Percentiles rank a stretch among this genome's conserved stretches.
These are phyloP conservation scores for Eupithecia vulgata DNA, from an alignment of 2,888 invertebrate genomes.

Conservation along the genomic window DNA sequence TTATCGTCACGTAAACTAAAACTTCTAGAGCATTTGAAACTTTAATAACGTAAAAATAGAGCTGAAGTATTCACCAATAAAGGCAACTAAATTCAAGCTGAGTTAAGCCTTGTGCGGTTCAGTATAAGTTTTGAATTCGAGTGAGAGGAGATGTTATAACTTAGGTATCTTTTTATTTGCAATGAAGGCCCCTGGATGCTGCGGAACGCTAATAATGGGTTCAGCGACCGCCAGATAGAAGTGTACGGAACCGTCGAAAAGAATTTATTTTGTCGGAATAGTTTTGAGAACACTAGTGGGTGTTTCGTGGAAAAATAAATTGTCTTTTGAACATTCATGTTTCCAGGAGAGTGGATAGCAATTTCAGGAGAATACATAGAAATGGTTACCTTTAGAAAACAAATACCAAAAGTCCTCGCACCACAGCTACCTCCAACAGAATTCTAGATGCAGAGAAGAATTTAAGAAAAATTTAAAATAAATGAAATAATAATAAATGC, in stretches of 20 bases:
- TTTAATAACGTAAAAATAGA: conserved; percentile 48
- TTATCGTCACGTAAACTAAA: conserved; percentile 43
- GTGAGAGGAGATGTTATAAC: conserved; percentile 18
- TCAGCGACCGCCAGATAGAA: conserved; percentile 31
- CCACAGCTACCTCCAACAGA: background rate
- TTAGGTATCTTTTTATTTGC: conserved; percentile 40
- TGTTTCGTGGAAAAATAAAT: conserved; percentile 6
- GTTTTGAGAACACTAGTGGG: background rate
- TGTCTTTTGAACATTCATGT: background rate
- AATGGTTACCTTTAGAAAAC: background rate
- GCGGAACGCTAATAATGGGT: conserved; percentile 45
- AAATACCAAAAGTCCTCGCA: background rate
- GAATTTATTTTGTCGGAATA: conserved; percentile 13
- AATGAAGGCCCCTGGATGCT: conserved; percentile 28
- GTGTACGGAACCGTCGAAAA: conserved; percentile 11
- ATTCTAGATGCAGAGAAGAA: too few species aligned
- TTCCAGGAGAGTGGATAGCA: background rate
- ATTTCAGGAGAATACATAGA: background rate
- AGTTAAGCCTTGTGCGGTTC: background rate
- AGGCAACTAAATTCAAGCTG: conserved; percentile 12
- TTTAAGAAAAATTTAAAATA: too few species aligned
- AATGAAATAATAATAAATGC: too few species aligned
- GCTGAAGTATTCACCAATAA: conserved; percentile 40
- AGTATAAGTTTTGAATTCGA: conserved; percentile 15
- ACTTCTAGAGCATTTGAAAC: conserved; percentile 46